These are phyloP conservation scores for Ciconia stormi DNA, from an alignment of 2,113 vertebrate genomes.

Conservation along the genomic window DNA sequence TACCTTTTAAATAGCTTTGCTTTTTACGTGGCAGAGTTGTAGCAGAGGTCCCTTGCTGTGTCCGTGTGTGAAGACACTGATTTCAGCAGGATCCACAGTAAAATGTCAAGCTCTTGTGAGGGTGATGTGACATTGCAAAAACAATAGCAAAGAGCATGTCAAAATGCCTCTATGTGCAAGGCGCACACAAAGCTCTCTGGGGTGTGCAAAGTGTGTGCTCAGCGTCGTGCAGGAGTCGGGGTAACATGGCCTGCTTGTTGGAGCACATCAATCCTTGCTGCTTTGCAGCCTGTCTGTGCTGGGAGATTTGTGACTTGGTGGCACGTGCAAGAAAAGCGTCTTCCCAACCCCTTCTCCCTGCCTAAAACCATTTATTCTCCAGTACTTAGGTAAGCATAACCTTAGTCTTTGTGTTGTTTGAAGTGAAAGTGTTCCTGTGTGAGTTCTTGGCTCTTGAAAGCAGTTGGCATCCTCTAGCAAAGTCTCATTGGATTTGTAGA, in stretches of 20 bases:
- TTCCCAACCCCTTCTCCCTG: background rate
- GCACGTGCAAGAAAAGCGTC: background rate
- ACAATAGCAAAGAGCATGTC: background rate
- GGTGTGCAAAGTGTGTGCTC: background rate
- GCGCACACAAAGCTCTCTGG: background rate
- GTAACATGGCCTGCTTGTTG: background rate
- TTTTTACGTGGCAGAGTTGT: background rate
- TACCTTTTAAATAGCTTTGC: background rate
- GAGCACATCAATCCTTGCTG: background rate
- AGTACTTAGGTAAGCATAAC: background rate
- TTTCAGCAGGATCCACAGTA: background rate
- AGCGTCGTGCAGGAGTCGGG: fast-evolving
- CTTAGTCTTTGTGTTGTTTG: background rate
- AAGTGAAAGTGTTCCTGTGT: background rate
- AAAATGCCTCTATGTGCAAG: background rate
- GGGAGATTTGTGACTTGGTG: background rate
- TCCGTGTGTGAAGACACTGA: background rate
- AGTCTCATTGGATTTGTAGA: background rate
- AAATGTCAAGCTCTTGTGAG: background rate
- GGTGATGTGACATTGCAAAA: background rate
- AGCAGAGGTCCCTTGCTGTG: background rate
- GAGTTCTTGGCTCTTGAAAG: background rate
- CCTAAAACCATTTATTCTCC: background rate
- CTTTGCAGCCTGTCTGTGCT: background rate
- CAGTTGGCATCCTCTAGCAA: background rate